Evolutionary conservation across 1,140 invertebrate genomes (phyloP).

Genomic region (Polypedilum vanderplanki): DNA sequence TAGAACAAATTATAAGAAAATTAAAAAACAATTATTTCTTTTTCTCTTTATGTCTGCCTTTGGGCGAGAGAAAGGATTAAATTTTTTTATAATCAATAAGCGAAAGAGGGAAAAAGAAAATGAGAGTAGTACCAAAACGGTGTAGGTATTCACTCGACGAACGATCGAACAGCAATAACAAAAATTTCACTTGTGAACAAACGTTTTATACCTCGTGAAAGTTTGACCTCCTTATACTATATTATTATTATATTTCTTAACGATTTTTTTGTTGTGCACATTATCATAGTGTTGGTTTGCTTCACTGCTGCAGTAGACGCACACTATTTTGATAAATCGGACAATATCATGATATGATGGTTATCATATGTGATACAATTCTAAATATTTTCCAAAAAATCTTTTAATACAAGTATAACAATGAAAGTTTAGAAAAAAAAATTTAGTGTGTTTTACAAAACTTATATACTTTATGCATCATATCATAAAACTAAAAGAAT

Average conservation of each 20-base stretch:
- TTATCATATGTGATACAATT: no score
- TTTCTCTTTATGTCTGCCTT: background rate
- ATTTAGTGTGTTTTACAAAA: no score
- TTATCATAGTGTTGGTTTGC: background rate
- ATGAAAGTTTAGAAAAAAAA: no score
- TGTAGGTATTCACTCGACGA: slow-evolving; percentile 21
- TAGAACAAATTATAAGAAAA: no score
- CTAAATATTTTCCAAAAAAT: no score
- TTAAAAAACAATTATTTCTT: no score
- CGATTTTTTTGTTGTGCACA: slow-evolving; percentile 7
- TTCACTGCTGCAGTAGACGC: no score
- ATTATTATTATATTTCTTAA: slow-evolving; percentile 28
- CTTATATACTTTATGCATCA: no score
- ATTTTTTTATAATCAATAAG: background rate
- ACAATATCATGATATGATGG: no score
- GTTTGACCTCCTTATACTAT: slow-evolving; percentile 21
- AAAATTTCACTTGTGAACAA: slow-evolving; percentile 16
- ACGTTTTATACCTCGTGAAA: slow-evolving; percentile 8
- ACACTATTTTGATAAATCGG: no score
- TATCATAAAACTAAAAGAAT: no score
- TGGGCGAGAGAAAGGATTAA: background rate
- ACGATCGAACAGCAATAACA: background rate
- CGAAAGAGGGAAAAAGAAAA: background rate
- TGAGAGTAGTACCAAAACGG: background rate
- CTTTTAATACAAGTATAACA: no score